Percentiles rank a stretch among this genome's conserved stretches.
Evolutionary conservation across 1,140 invertebrate genomes (phyloP).

Genomic region (Ganaspis sp.): DNA sequence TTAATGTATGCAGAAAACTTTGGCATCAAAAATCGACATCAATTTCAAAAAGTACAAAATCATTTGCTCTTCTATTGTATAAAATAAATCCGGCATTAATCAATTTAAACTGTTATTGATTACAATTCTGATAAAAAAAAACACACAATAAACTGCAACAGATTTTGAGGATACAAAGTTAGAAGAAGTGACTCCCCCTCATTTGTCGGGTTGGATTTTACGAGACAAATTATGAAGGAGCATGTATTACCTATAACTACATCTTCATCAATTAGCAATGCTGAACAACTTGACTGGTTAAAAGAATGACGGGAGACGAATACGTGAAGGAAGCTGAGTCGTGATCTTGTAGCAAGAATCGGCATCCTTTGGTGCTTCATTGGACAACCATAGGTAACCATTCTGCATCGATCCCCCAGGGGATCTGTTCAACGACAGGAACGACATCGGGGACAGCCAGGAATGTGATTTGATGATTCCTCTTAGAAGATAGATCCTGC

Average conservation of each 20-base stretch:
- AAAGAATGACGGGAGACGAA: slow-evolving; percentile 9
- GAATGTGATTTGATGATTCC: slow-evolving; percentile 27
- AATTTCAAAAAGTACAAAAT: not conserved
- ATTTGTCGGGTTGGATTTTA: slow-evolving; percentile 7
- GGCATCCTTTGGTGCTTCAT: slow-evolving; percentile 15
- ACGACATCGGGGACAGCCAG: slow-evolving; percentile 8
- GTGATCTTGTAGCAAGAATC: slow-evolving; percentile 1
- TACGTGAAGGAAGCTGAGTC: slow-evolving; percentile 23
- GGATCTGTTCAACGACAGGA: slow-evolving; percentile 11
- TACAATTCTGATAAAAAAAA: too few relatives aligned
- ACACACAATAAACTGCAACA: too few relatives aligned
- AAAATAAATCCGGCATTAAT: too few relatives aligned
- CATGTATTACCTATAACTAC: not conserved
- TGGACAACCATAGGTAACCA: slow-evolving; percentile 6
- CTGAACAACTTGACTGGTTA: slow-evolving; percentile 2
- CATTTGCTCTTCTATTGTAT: too few relatives aligned
- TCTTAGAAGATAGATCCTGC: slow-evolving; percentile 27
- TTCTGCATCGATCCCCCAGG: slow-evolving; percentile 17
- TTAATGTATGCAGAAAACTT: not conserved
- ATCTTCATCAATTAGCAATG: slow-evolving; percentile 28
- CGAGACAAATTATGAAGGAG: slow-evolving; percentile 16
- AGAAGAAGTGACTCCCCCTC: not conserved
- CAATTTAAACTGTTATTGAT: too few relatives aligned
- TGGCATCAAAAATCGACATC: not conserved
- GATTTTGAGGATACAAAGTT: too few relatives aligned